phyloP scores from a whole-genome alignment of 2,797 vertebrate genomes.

The Lerista edwardsae region DNA sequence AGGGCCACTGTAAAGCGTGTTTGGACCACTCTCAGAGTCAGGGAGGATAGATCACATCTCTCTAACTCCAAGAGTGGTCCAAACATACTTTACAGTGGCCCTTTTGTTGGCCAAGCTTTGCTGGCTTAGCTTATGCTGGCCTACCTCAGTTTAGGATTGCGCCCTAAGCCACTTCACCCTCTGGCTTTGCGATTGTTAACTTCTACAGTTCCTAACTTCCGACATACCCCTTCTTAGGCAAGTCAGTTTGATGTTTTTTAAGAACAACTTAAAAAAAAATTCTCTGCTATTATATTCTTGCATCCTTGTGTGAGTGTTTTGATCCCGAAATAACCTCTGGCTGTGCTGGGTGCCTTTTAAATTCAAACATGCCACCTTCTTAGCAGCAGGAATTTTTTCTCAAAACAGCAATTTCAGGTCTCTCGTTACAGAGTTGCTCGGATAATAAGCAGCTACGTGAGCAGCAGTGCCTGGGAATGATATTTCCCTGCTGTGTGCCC shows the following conservation, averaged over 20 bases:
- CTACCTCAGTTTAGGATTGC: no score
- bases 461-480: constrained; percentile 57
- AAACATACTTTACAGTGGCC: no score
- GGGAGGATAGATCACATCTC: no score
- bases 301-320: constrained; percentile 61
- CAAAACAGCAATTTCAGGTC: constrained; percentile 63
- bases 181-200: not conserved
- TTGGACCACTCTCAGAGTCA: no score
- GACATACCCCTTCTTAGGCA: constrained; percentile 46
- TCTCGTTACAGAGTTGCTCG: constrained; percentile 55
- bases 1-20: no score
- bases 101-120: no score
- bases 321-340: constrained; percentile 58
- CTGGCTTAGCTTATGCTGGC: no score
- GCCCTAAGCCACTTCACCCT: constrained; percentile 12
- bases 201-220: constrained; percentile 50
- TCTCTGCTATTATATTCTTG: constrained; percentile 45
- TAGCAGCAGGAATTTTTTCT: constrained; percentile 62
- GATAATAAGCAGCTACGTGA: constrained; percentile 67
- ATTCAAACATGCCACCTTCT: constrained; percentile 62
- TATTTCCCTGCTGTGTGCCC: constrained; percentile 50
- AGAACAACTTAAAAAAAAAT: constrained; percentile 12
- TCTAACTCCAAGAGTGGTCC: no score
- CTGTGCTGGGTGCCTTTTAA: constrained; percentile 56
- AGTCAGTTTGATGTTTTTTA: constrained; percentile 46